Evolutionary conservation across 2,888 invertebrate species (phyloP).

Genomic region (Exocentrus adspersus): DNA sequence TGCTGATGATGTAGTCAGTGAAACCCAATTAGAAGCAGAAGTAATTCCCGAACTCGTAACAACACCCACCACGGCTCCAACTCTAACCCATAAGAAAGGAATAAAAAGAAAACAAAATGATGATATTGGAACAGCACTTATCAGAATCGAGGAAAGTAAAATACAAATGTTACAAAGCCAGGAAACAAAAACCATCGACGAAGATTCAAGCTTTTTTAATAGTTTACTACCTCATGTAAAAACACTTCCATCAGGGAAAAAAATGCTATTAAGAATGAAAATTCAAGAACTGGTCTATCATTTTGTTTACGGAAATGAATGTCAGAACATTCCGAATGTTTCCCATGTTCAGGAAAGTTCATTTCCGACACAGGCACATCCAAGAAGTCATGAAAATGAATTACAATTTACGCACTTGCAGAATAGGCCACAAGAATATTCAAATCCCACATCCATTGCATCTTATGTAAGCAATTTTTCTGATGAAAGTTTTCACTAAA

Average conservation of each 20-base stretch:
- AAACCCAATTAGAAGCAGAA: too few relatives aligned
- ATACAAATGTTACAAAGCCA: constrained; percentile 9
- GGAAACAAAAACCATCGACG: constrained; percentile 18
- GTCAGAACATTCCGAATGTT: constrained; percentile 1
- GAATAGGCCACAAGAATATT: background rate
- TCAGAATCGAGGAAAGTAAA: constrained; percentile 17
- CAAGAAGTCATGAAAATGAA: too few relatives aligned
- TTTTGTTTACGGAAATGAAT: constrained; percentile 12
- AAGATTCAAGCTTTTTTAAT: constrained; percentile 24
- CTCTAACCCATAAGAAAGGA: too few relatives aligned
- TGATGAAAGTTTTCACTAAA: background rate
- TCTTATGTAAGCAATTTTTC: background rate
- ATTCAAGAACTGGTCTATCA: constrained; percentile 20
- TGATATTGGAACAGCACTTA: constrained; percentile 13
- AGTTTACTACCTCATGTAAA: constrained; percentile 25
- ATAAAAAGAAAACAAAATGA: too few relatives aligned
- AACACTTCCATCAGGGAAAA: constrained; percentile 17
- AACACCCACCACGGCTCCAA: too few relatives aligned
- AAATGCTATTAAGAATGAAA: constrained; percentile 23
- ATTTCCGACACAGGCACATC: background rate
- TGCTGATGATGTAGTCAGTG: background rate
- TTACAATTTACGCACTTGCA: too few relatives aligned
- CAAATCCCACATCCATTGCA: background rate
- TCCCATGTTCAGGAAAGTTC: background rate
- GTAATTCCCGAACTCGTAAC: too few relatives aligned